Evolutionary conservation across 2,888 invertebrate genomes (phyloP), one percentile per base, ranked within the genome.

Genomic region (Drosophila macrospina): DNA sequence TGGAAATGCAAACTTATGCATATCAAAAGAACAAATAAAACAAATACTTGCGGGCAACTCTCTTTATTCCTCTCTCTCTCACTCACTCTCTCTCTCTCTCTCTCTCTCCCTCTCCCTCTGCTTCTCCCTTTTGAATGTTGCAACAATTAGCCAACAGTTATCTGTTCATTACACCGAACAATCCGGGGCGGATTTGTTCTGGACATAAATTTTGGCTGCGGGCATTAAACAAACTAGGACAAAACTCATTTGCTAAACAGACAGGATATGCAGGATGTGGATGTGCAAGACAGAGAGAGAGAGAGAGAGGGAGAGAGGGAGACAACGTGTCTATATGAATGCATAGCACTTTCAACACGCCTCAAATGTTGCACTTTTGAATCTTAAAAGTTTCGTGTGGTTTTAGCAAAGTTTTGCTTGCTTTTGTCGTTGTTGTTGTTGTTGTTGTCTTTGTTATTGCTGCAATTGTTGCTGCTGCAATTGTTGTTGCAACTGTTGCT

Each of bases 121-220:
- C 3, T 3, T 20, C 1, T 5, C 20, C 24, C 37, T 30, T 41
- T 20, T 41, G 26, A 69, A 65, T 74, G 83, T 52, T 70, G 57
- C 73, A 79, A 81, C 88, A 83, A 83, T 83, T 83, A 83, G 83
- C 83, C 83, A 86, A 67, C 88, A 88, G 83, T 83, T 88, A 83
- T 88, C 83, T 83, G 88, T 88, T 86, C 83, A 83, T 88, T 83
- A 87, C 83, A 88, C 80, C 86, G 64, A 83, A 77, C 59, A 70
- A 65, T 68, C 52, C 73, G 62, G 66, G 67, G 60, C 67, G 59
- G 71, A 77, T 63, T 51, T 55, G 52, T 20, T 11, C 32, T 61
- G 68, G 57, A 47, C 66, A 81, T 86, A 86, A 84, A 82, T 86
- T 72, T 69, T 59, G 60, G 30, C 83, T 77, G 56, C 64, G 45